Conservation (phyloP, 2,113 vertebrate genomes). For the Bubalus kerabau region DNA sequence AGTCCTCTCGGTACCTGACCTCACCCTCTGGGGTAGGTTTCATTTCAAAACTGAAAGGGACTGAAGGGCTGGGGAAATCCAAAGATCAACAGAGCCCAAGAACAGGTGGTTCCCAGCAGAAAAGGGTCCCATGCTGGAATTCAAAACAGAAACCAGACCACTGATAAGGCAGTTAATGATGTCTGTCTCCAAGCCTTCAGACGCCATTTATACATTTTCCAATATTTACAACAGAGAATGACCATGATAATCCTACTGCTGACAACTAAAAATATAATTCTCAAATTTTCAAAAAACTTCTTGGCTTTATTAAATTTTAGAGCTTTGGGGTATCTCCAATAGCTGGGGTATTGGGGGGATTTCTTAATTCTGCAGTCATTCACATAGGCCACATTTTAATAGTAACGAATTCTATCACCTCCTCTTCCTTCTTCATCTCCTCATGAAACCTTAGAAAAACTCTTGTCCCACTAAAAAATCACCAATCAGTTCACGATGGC, state of each 20-base stretch:
- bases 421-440: not conserved
- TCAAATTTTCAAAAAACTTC: not conserved
- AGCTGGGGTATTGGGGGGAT: not conserved
- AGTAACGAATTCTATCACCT: not conserved
- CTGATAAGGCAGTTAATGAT: slow-evolving; percentile 68
- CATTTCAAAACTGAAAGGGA: slow-evolving; percentile 71
- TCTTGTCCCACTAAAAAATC: slow-evolving; percentile 19
- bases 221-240: slow-evolving; percentile 48
- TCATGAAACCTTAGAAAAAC: not conserved
- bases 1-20: slow-evolving; percentile 54
- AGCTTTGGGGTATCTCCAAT: not conserved
- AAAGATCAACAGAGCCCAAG: slow-evolving; percentile 51
- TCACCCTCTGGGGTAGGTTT: slow-evolving; percentile 46
- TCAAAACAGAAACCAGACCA: slow-evolving; percentile 71
- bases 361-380: not conserved
- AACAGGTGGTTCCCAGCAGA: slow-evolving; percentile 62
- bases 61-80: slow-evolving; percentile 61
- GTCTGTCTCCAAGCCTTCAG: slow-evolving; percentile 52
- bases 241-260: slow-evolving; percentile 28
- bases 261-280: slow-evolving; percentile 27
- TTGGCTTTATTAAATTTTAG: slow-evolving; percentile 31
- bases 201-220: slow-evolving; percentile 33
- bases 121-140: slow-evolving; percentile 35
- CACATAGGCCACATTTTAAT: not conserved
- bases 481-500: not conserved